Percentiles rank a stretch among this genome's conserved stretches.
Evolutionary conservation across 2,888 invertebrate species (phyloP).

Genomic region (Hydropsyche betteni): DNA sequence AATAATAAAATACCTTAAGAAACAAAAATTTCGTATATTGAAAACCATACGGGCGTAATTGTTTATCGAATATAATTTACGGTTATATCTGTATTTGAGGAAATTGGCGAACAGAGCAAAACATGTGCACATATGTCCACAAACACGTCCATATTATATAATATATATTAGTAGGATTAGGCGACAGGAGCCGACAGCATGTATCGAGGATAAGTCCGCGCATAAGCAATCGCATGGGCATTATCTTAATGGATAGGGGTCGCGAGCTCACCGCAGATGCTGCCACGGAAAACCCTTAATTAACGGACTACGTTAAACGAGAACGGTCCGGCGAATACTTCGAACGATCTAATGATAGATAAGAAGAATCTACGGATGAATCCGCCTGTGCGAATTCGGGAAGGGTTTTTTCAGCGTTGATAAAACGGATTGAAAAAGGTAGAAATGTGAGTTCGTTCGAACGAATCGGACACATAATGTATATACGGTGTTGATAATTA

Average conservation of each 20-base stretch:
- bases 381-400: neutral
- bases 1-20: too few relatives aligned
- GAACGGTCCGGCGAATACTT: neutral
- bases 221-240: constrained; percentile 46
- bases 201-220: constrained; percentile 38
- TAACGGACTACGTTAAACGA: constrained; percentile 40
- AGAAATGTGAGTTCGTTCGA: too few relatives aligned
- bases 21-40: too few relatives aligned
- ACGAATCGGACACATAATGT: neutral
- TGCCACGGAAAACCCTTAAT: constrained; percentile 43
- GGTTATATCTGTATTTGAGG: neutral
- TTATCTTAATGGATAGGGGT: constrained; percentile 51
- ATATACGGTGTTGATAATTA: neutral
- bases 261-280: constrained; percentile 42
- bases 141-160: too few relatives aligned
- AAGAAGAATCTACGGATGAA: constrained; percentile 2
- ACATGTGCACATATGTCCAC: neutral
- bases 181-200: constrained; percentile 18
- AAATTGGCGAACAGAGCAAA: too few relatives aligned
- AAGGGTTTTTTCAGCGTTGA: too few relatives aligned
- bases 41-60: neutral
- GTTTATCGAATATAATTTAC: neutral
- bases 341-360: neutral
- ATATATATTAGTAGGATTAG: constrained; percentile 21
- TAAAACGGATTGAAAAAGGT: too few relatives aligned